phyloP scores from a whole-genome alignment of 1,140 invertebrate species.

The Pseudobourletiella spinata region DNA sequence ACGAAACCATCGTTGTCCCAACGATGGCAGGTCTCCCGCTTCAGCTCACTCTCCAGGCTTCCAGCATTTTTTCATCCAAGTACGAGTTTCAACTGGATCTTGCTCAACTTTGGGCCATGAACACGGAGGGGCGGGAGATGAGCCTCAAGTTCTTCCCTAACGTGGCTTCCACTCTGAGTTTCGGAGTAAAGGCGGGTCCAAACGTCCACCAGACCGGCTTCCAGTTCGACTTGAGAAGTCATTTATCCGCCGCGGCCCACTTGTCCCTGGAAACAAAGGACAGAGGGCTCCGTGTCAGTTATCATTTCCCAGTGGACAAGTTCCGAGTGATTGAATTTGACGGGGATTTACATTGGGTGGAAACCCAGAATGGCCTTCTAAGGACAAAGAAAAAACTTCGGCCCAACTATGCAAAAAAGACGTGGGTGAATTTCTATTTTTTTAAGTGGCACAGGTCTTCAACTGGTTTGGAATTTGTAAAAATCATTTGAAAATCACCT shows the following conservation, averaged over 20 bases:
- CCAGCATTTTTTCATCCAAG: conserved; percentile 58
- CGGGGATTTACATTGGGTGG: too few species aligned
- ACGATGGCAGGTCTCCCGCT: conserved; percentile 69
- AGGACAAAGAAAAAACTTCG: too few species aligned
- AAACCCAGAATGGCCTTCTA: too few species aligned
- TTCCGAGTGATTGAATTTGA: conserved; percentile 58
- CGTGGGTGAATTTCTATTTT: too few species aligned
- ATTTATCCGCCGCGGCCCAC: conserved; percentile 68
- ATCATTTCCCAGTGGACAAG: conserved; percentile 68
- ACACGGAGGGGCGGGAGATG: conserved; percentile 43
- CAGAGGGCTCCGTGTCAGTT: conserved; percentile 57
- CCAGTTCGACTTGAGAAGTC: conserved; percentile 59
- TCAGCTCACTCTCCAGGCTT: conserved; percentile 58
- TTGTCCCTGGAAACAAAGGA: conserved; percentile 53
- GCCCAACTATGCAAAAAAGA: too few species aligned
- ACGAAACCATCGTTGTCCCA: conserved; percentile 65
- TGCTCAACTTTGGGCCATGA: conserved; percentile 46
- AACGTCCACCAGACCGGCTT: conserved; percentile 59
- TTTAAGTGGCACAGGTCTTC: too few species aligned
- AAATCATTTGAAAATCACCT: too few species aligned
- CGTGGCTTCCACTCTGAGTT: conserved; percentile 59
- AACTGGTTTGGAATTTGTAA: too few species aligned
- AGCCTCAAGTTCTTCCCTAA: conserved; percentile 61
- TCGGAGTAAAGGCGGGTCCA: conserved; percentile 63
- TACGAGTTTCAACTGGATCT: conserved; percentile 60